phyloP scores from a whole-genome alignment of 2,888 invertebrate species.

The Trichacis sp. region DNA sequence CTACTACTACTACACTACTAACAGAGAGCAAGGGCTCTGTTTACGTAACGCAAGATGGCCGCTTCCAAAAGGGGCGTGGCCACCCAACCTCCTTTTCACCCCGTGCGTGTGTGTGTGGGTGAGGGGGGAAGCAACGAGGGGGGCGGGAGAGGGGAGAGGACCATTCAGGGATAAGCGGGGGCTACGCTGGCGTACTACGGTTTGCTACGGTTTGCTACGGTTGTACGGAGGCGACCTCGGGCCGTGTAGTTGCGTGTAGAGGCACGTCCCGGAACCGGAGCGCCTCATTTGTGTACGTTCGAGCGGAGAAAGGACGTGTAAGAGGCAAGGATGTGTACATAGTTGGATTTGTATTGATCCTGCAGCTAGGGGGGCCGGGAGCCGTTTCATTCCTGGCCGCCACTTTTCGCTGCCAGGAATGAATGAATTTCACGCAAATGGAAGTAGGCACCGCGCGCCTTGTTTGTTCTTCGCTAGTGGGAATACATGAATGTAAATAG shows the following conservation, averaged over 20 bases:
- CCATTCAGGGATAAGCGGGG: conserved; percentile 46
- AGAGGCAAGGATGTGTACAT: too few species aligned
- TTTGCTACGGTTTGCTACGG: too few species aligned
- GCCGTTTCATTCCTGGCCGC: background rate
- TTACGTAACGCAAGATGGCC: conserved; percentile 59
- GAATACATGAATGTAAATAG: background rate
- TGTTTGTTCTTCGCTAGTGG: background rate
- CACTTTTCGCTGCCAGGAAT: conserved; percentile 5
- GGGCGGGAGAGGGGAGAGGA: conserved; percentile 31
- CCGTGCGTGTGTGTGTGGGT: conserved; percentile 8
- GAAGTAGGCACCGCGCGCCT: too few species aligned
- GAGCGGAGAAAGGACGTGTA: too few species aligned
- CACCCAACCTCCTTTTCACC: background rate
- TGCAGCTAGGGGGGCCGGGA: background rate
- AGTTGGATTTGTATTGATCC: conserved; percentile 18
- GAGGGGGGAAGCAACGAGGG: conserved; percentile 6
- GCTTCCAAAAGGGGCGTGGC: conserved; percentile 42
- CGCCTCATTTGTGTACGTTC: conserved; percentile 2
- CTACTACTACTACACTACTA: too few species aligned
- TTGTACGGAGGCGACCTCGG: too few species aligned
- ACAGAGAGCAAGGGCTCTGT: conserved; percentile 46
- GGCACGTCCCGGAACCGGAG: conserved; percentile 11
- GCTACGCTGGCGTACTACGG: conserved; percentile 57
- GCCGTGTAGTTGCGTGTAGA: too few species aligned
- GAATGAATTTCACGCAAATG: conserved; percentile 6